Conservation (phyloP, 1,140 invertebrate genomes). For the Philotrypesis tridentata region DNA sequence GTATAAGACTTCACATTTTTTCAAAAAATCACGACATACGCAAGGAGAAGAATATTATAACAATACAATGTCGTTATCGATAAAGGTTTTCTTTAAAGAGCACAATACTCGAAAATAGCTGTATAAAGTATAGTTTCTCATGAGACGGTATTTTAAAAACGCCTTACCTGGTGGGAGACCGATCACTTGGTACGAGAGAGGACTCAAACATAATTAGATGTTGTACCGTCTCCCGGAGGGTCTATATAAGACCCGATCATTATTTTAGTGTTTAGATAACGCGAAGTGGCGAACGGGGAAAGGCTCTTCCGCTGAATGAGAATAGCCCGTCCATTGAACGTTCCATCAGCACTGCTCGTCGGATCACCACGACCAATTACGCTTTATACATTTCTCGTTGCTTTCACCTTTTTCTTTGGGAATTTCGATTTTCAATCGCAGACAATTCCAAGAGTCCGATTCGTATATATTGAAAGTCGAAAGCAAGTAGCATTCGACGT, state of each 20-base stretch:
- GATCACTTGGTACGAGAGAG: constrained; percentile 40
- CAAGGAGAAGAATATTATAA: no score
- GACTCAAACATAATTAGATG: constrained; percentile 68
- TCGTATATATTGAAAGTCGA: no score
- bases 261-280: constrained; percentile 73
- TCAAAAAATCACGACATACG: no score
- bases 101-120: no score
- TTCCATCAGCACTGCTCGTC: background rate
- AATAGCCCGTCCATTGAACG: background rate
- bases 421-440: background rate
- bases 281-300: constrained; percentile 52
- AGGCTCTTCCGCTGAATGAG: constrained; percentile 16
- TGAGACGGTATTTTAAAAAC: constrained; percentile 1
- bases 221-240: constrained; percentile 63
- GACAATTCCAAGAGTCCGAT: background rate
- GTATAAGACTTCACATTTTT: no score
- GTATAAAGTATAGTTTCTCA: no score
- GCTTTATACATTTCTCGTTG: constrained; percentile 27
- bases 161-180: constrained; percentile 15
- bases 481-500: no score
- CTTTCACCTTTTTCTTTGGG: constrained; percentile 31
- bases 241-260: constrained; percentile 69
- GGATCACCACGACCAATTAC: constrained; percentile 34
- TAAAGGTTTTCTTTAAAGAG: no score
- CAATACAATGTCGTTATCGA: no score